A percentile compares a stretch with the other conserved stretches of the same genome.
These are phyloP conservation scores for Zonitis immaculata DNA, from an alignment of 2,888 invertebrate genomes.

Conservation along the genomic window DNA sequence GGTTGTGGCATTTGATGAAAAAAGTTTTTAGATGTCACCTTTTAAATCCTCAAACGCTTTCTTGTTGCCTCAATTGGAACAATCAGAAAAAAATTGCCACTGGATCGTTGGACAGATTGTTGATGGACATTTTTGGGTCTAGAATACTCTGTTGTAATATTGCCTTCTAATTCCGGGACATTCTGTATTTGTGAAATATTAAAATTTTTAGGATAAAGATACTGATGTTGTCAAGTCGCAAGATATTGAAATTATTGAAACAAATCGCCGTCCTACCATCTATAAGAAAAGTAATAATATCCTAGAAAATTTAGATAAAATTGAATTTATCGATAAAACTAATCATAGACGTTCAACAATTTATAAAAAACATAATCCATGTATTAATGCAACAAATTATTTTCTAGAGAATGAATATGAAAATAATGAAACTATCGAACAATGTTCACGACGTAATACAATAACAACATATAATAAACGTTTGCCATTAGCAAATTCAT, in stretches of 20 bases:
- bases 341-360: slow-evolving; percentile 2
- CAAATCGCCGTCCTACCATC: neutral
- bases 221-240: neutral
- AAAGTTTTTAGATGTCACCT: no score
- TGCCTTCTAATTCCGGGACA: no score
- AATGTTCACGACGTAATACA: neutral
- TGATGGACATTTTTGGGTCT: no score
- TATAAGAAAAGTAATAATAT: neutral
- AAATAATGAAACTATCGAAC: slow-evolving; percentile 1
- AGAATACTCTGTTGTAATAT: no score
- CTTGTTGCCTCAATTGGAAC: no score
- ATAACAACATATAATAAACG: slow-evolving; percentile 1
- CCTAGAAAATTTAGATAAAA: neutral
- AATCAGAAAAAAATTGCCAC: no score
- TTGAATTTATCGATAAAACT: neutral
- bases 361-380: slow-evolving; percentile 3
- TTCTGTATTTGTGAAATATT: no score
- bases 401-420: neutral
- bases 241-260: neutral
- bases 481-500: slow-evolving; percentile 5
- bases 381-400: neutral
- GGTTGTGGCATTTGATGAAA: no score
- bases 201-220: neutral
- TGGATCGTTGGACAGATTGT: no score
- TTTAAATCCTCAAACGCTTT: no score